Conservation (phyloP, 2,797 vertebrate genomes). For the Triplophysa bombifrons region DNA sequence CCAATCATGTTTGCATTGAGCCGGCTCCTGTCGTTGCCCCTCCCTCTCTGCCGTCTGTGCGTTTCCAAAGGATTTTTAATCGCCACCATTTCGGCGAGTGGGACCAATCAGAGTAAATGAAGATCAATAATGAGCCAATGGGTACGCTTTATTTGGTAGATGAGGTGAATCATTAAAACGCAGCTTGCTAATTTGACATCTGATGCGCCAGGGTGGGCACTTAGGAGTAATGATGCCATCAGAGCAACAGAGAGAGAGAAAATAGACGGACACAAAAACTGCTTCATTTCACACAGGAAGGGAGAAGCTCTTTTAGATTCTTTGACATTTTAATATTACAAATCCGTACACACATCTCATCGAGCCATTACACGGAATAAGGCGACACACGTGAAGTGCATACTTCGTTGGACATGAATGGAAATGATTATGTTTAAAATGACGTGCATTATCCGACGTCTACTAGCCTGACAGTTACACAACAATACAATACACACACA, state of each 20-base stretch:
- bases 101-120: conserved; percentile 62
- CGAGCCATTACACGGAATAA: conserved; percentile 55
- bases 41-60: conserved; percentile 30
- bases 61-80: conserved; percentile 58
- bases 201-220: conserved; percentile 53
- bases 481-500: neutral
- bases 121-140: conserved; percentile 64
- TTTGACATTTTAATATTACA: conserved; percentile 45
- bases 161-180: conserved; percentile 62
- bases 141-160: conserved; percentile 59
- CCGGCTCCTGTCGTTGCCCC: neutral
- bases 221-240: conserved; percentile 62
- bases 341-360: conserved; percentile 44
- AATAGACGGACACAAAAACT: conserved; percentile 7
- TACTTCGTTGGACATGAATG: conserved; percentile 30
- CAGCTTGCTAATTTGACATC: conserved; percentile 61
- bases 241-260: conserved; percentile 41
- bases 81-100: conserved; percentile 48
- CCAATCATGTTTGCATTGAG: conserved; percentile 45
- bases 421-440: conserved; percentile 53
- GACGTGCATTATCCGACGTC: conserved; percentile 29
- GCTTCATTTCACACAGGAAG: conserved; percentile 47
- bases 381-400: conserved; percentile 31
- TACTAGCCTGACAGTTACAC: conserved; percentile 2
- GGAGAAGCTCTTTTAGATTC: conserved; percentile 27